Conservation (phyloP, 2,797 vertebrate genomes). For the Coregonus sp. region DNA sequence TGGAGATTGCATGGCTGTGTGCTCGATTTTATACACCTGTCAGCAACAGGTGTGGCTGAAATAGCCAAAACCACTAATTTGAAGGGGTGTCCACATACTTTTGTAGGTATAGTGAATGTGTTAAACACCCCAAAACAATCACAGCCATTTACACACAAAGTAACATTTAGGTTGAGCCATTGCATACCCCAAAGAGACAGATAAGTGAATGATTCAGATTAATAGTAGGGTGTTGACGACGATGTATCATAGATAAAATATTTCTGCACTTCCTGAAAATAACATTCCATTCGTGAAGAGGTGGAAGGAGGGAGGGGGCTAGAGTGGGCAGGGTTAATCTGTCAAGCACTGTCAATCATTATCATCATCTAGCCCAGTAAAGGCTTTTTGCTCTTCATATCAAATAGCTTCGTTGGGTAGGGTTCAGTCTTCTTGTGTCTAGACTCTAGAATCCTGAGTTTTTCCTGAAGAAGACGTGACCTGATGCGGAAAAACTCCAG, state of each 20-base stretch:
- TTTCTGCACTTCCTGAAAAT: not conserved
- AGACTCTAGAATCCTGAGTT: too few relatives aligned
- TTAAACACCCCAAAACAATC: too few relatives aligned
- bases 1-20: too few relatives aligned
- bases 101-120: too few relatives aligned
- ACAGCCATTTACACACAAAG: not conserved
- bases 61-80: too few relatives aligned
- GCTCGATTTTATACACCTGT: too few relatives aligned
- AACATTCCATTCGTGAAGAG: not conserved
- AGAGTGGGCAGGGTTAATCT: not conserved
- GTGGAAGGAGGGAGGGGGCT: not conserved
- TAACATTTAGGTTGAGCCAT: too few relatives aligned
- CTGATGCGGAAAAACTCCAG: too few relatives aligned
- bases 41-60: too few relatives aligned
- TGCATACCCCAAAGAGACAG: not conserved
- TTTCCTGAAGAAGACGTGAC: too few relatives aligned
- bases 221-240: not conserved
- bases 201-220: not conserved
- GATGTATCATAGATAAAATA: not conserved
- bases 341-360: not conserved
- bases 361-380: not conserved
- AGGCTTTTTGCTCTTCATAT: not conserved
- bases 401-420: not conserved
- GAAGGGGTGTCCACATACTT: too few relatives aligned
- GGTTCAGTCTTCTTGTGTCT: too few relatives aligned